phyloP scores from a whole-genome alignment of 2,797 vertebrate genomes.

The Oreortyx pictus region DNA sequence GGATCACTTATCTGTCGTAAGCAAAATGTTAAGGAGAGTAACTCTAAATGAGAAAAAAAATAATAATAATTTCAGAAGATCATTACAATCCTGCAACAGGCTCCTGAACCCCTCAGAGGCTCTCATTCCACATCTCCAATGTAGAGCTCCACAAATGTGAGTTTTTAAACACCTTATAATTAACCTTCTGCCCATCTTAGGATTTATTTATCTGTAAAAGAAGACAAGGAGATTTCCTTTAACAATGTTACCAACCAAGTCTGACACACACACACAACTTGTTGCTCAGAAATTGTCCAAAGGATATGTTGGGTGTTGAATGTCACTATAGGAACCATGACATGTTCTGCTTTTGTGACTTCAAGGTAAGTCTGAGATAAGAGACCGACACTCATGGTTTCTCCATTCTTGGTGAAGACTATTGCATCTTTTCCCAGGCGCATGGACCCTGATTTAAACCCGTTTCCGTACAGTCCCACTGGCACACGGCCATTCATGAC shows the following conservation, averaged over 20 bases:
- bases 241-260: not conserved
- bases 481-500: constrained; percentile 84
- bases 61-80: not conserved
- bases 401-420: constrained; percentile 90
- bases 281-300: not conserved
- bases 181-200: not conserved
- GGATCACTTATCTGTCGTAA: constrained; percentile 80
- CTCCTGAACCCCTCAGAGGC: not conserved
- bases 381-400: constrained; percentile 87
- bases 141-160: not conserved
- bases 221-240: not conserved
- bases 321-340: constrained; percentile 89
- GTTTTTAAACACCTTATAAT: not conserved
- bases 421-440: constrained; percentile 92
- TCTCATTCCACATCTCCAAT: not conserved
- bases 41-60: not conserved
- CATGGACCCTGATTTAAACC: constrained; percentile 98
- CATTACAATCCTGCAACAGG: not conserved
- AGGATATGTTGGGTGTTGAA: constrained; percentile 88
- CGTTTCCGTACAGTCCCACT: constrained; percentile 94
- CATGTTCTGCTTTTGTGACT: constrained; percentile 83
- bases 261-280: no score
- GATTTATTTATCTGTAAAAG: not conserved
- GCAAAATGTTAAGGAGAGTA: constrained; percentile 68
- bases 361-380: constrained; percentile 93